Evolutionary conservation across 2,113 vertebrate genomes (phyloP).

Genomic region (Eclectus roratus): DNA sequence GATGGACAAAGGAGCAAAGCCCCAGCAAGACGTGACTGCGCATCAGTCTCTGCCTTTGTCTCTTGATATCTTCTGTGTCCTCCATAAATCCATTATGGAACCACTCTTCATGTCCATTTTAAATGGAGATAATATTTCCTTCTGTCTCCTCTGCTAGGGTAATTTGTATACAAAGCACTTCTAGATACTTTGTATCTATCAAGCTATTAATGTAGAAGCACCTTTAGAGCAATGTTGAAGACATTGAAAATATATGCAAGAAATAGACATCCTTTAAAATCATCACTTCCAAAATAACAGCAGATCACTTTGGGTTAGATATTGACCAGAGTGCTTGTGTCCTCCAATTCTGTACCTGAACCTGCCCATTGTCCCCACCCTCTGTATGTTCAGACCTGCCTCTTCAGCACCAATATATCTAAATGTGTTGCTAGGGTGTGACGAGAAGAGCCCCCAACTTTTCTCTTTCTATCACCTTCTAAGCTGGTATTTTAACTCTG

Average conservation of each 20-base stretch:
- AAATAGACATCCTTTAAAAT: not conserved
- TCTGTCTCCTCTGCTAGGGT: not conserved
- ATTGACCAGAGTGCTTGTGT: not conserved
- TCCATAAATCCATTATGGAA: not conserved
- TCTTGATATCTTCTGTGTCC: not conserved
- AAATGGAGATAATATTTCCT: not conserved
- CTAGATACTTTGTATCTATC: not conserved
- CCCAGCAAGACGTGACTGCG: not conserved
- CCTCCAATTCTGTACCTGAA: not conserved
- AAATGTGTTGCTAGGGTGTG: not conserved
- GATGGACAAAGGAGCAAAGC: not conserved
- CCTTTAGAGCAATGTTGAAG: not conserved
- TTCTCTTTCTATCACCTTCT: not conserved
- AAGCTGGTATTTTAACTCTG: not conserved
- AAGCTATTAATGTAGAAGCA: not conserved
- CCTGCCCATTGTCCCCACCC: not conserved
- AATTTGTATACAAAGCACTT: not conserved
- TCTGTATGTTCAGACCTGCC: not conserved
- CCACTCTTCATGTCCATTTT: not conserved
- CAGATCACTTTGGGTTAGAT: not conserved
- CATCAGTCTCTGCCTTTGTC: not conserved
- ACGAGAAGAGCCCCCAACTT: not conserved
- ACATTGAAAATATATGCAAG: not conserved
- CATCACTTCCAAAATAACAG: not conserved
- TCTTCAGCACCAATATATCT: not conserved